phyloP scores from a whole-genome alignment of 2,797 vertebrate genomes.

The Myiotriccus ornatus region DNA sequence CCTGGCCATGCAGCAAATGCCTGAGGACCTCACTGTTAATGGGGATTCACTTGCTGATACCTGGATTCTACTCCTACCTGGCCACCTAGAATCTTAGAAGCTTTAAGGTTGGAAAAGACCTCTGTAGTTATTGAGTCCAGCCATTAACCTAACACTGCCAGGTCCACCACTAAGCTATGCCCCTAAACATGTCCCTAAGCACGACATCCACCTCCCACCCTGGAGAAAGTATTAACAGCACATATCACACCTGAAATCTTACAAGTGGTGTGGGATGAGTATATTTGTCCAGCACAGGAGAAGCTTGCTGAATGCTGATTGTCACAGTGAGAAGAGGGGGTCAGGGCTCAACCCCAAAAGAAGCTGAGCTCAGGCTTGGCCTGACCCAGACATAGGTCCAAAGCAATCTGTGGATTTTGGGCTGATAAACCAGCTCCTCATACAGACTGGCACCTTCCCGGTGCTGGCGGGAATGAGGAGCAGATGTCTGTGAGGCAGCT shows the following conservation, averaged over 20 bases:
- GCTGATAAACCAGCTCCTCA: background rate
- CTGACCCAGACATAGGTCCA: background rate
- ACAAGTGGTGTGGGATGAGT: background rate
- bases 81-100: background rate
- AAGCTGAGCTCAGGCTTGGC: background rate
- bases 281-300: background rate
- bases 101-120: background rate
- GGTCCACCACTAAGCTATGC: background rate
- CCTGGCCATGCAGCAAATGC: rapidly evolving
- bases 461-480: background rate
- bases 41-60: background rate
- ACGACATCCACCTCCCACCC: background rate
- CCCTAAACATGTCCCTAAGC: background rate
- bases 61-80: background rate
- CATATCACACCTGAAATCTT: background rate
- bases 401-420: background rate
- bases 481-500: background rate
- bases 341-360: background rate
- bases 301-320: background rate
- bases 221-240: background rate
- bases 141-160: background rate
- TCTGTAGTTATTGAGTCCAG: background rate
- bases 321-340: background rate
- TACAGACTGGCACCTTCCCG: rapidly evolving
- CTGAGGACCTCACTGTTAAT: rapidly evolving